Conservation (phyloP, 2,888 invertebrate species). For the Aproaerema taeniolella region DNA sequence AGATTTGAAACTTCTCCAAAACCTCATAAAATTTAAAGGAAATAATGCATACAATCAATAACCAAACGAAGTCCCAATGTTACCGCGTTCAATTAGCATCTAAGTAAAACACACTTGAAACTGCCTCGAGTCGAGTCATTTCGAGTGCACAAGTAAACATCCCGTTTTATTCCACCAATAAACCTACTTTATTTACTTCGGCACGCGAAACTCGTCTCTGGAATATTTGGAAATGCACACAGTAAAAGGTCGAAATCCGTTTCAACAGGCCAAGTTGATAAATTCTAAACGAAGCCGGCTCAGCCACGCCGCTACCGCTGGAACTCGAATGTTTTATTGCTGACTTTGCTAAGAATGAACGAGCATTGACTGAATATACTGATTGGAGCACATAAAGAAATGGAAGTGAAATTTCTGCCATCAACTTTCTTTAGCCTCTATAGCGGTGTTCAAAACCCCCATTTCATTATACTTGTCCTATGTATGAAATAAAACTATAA, state of each 20-base stretch:
- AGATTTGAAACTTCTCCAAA: too few relatives aligned
- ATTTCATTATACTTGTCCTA: too few relatives aligned
- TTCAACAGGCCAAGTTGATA: slow-evolving; percentile 19
- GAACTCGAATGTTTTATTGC: slow-evolving; percentile 3
- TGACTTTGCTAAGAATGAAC: too few relatives aligned
- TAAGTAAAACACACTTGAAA: slow-evolving; percentile 3
- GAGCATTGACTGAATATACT: too few relatives aligned
- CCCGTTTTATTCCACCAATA: slow-evolving; percentile 6
- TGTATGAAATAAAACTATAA: too few relatives aligned
- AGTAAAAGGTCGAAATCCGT: slow-evolving; percentile 18
- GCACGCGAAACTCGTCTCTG: slow-evolving; percentile 4
- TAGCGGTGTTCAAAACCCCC: too few relatives aligned
- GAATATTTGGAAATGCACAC: slow-evolving; percentile 17
- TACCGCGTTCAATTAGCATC: slow-evolving; percentile 4
- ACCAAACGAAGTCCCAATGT: neutral
- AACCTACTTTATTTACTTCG: slow-evolving; percentile 5
- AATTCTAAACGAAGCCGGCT: slow-evolving; percentile 21
- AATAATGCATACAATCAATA: too few relatives aligned
- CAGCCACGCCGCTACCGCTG: slow-evolving; percentile 6
- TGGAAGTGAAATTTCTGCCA: too few relatives aligned
- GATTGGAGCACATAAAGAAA: too few relatives aligned
- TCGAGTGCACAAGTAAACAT: slow-evolving; percentile 5
- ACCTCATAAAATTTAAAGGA: too few relatives aligned
- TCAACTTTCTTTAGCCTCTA: too few relatives aligned
- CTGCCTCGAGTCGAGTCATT: neutral